Evolutionary conservation across 2,888 invertebrate genomes (phyloP).

Genomic region (Callosobruchus maculatus): DNA sequence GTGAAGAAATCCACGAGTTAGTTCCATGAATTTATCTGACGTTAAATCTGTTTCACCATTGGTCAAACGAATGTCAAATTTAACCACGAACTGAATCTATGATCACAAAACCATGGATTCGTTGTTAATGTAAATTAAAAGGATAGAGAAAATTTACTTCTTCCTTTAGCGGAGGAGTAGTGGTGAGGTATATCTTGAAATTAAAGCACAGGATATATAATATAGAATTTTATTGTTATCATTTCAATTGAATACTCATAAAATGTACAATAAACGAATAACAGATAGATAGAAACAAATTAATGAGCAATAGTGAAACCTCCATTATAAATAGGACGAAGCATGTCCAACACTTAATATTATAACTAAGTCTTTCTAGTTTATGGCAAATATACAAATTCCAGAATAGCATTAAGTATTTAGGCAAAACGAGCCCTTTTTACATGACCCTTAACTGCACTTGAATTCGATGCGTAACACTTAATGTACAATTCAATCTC

Average conservation of each 20-base stretch:
- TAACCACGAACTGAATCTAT: no score
- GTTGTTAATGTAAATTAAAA: no score
- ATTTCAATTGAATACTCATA: constrained; percentile 50
- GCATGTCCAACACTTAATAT: constrained; percentile 40
- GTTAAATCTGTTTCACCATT: no score
- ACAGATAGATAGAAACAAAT: constrained; percentile 51
- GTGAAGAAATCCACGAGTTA: no score
- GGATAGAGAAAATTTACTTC: no score
- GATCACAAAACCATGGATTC: no score
- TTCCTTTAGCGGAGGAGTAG: no score
- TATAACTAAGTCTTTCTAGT: constrained; percentile 34
- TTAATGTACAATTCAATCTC: constrained; percentile 44
- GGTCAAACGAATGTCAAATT: no score
- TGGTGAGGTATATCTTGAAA: neutral
- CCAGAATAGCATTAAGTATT: constrained; percentile 46
- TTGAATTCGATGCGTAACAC: constrained; percentile 47
- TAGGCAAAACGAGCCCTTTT: constrained; percentile 42
- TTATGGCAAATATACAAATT: constrained; percentile 50
- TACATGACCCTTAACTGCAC: constrained; percentile 48
- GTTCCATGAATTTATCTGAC: no score
- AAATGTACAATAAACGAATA: constrained; percentile 52
- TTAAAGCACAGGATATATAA: constrained; percentile 39
- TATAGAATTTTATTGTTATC: constrained; percentile 52
- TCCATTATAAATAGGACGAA: constrained; percentile 46
- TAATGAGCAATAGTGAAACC: constrained; percentile 52